Percentiles rank a stretch among this genome's conserved stretches.
phyloP scores from a whole-genome alignment of 2,797 vertebrate genomes.

The Lepilemur ruficaudatus region DNA sequence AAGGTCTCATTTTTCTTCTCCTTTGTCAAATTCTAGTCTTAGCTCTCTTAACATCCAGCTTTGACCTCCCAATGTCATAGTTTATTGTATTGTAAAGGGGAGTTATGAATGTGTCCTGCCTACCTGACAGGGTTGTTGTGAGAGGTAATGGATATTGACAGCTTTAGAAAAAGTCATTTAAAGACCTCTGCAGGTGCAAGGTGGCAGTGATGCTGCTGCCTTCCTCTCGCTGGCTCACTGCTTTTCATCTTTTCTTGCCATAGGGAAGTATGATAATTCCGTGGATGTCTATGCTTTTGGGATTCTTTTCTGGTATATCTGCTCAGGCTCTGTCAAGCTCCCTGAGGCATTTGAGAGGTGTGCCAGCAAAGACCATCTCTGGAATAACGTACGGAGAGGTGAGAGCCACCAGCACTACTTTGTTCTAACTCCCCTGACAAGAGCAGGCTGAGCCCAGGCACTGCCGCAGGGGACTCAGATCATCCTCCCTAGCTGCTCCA shows the following conservation, averaged over 20 bases:
- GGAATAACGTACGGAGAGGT: conserved; percentile 99
- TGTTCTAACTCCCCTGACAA: background rate
- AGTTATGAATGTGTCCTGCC: background rate
- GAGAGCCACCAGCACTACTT: background rate
- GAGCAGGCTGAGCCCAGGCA: background rate
- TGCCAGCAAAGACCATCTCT: conserved; percentile 98
- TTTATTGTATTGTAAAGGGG: background rate
- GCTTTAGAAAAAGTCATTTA: background rate
- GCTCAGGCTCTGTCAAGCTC: conserved; percentile 95
- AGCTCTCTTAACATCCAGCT: background rate
- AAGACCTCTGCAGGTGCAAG: background rate
- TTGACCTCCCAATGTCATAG: background rate
- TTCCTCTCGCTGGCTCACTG: background rate
- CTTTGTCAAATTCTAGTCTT: background rate
- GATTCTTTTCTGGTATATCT: conserved; percentile 99
- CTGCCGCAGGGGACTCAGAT: background rate
- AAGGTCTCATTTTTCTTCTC: background rate
- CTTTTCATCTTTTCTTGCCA: background rate
- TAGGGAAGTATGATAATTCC: conserved; percentile 98
- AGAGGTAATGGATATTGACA: background rate
- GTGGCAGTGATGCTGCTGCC: background rate
- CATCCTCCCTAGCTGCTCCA: background rate
- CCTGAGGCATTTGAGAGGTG: conserved; percentile 99
- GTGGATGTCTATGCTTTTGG: conserved; percentile 99
- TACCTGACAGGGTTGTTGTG: background rate